A percentile compares a stretch with the other conserved stretches of the same genome.
phyloP scores from a whole-genome alignment of 2,113 vertebrate genomes.

The Formicarius rufipectus region DNA sequence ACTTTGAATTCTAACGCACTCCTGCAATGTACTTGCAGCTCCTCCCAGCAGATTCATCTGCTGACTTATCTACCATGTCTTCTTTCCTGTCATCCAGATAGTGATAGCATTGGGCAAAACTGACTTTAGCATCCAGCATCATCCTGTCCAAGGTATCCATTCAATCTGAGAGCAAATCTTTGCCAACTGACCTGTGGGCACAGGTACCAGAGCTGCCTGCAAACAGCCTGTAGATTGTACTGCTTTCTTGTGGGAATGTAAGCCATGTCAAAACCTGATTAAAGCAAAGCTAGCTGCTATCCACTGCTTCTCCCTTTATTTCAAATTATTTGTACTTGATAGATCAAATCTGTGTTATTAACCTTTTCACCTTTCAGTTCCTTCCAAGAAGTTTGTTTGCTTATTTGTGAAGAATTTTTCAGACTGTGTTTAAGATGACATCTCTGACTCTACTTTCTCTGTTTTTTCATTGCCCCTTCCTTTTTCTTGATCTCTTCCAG shows the following conservation, averaged over 20 bases:
- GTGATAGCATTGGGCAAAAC: neutral
- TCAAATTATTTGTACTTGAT: neutral
- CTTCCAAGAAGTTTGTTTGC: neutral
- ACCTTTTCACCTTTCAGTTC: neutral
- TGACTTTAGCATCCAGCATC: neutral
- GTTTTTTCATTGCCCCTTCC: neutral
- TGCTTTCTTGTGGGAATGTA: neutral
- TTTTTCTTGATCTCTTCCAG: conserved; percentile 1
- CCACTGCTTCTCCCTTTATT: neutral
- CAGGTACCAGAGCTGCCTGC: neutral
- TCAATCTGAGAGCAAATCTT: neutral
- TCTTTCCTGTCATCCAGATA: neutral
- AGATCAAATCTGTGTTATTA: neutral
- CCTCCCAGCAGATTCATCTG: neutral
- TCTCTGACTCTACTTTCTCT: neutral
- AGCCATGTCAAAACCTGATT: neutral
- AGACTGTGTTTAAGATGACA: neutral
- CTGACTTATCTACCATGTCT: neutral
- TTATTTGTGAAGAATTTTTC: conserved; percentile 7
- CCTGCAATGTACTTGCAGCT: neutral
- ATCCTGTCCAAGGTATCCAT: neutral
- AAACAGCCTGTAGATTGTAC: neutral
- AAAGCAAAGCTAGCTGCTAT: neutral
- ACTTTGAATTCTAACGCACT: neutral
- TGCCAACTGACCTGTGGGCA: neutral